phyloP scores from a whole-genome alignment of 2,888 invertebrate species.

The Ctena decussata region DNA sequence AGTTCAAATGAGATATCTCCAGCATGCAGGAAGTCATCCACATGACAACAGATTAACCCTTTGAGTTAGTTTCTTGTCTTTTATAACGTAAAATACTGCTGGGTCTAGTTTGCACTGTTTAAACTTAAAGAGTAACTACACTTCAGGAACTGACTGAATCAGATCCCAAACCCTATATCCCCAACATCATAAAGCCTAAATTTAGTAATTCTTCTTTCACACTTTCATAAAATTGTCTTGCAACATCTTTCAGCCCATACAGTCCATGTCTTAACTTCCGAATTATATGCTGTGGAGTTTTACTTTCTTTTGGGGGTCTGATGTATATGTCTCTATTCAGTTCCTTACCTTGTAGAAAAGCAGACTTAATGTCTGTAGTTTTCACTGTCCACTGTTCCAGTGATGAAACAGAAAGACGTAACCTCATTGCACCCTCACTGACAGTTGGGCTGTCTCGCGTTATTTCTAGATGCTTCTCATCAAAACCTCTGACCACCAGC shows the following conservation, averaged over 20 bases:
- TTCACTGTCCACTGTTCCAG: slow-evolving; percentile 50
- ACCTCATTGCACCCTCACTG: slow-evolving; percentile 42
- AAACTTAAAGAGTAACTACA: too few relatives aligned
- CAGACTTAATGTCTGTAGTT: slow-evolving; percentile 59
- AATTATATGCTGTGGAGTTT: neutral
- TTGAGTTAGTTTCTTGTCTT: slow-evolving; percentile 28
- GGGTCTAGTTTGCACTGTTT: slow-evolving; percentile 59
- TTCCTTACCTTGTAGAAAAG: neutral
- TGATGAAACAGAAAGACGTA: slow-evolving; percentile 49
- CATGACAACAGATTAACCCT: slow-evolving; percentile 64
- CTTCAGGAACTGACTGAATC: too few relatives aligned
- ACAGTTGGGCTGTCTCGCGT: slow-evolving; percentile 44
- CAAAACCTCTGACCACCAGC: slow-evolving; percentile 52
- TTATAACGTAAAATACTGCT: slow-evolving; percentile 45
- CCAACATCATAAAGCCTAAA: slow-evolving; percentile 55
- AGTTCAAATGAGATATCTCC: slow-evolving; percentile 57
- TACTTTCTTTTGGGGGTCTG: neutral
- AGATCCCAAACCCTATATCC: too few relatives aligned
- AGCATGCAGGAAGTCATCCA: slow-evolving; percentile 70
- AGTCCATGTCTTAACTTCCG: slow-evolving; percentile 39
- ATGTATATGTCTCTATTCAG: neutral
- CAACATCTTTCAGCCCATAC: slow-evolving; percentile 66
- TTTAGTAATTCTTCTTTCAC: slow-evolving; percentile 51
- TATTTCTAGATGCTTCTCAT: slow-evolving; percentile 22
- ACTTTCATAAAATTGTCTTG: slow-evolving; percentile 64